Evolutionary conservation across 2,113 vertebrate species (phyloP).

Genomic region (Cheirogaleus medius): DNA sequence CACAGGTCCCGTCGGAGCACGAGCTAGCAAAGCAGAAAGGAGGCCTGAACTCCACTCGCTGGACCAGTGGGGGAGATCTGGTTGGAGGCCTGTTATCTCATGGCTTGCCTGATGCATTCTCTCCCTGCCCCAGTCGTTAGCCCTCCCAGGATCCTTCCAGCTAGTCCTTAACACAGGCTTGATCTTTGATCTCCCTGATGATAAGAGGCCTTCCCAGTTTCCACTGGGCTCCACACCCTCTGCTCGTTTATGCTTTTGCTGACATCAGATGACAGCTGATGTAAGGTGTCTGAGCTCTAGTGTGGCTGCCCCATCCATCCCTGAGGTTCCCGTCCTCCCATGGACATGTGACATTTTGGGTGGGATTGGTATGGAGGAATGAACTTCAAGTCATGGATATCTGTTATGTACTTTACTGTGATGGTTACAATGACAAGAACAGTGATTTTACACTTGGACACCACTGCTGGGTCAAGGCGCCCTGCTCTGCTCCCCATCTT

Average conservation of each 20-base stretch:
- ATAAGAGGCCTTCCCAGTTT: not conserved
- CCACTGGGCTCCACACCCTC: not conserved
- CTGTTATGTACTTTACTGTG: not conserved
- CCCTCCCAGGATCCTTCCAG: not conserved
- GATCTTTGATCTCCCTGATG: not conserved
- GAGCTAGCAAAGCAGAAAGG: slow-evolving; percentile 82
- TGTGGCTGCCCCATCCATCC: not conserved
- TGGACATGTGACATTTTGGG: not conserved
- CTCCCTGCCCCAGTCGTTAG: not conserved
- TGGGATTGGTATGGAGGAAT: not conserved
- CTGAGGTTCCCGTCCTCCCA: not conserved
- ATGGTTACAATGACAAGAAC: not conserved
- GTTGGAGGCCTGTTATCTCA: not conserved
- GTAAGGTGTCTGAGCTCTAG: not conserved
- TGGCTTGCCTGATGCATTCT: not conserved
- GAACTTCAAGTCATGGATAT: not conserved
- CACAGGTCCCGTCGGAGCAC: slow-evolving; percentile 95
- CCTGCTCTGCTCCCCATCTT: not conserved
- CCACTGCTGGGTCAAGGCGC: not conserved
- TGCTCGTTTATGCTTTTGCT: not conserved
- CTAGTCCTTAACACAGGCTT: not conserved
- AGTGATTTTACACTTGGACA: not conserved
- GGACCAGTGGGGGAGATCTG: not conserved
- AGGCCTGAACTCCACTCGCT: rapidly evolving
- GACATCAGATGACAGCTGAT: not conserved